phyloP scores from a whole-genome alignment of 2,888 invertebrate genomes.

The Lasioglossum oenotherae region DNA sequence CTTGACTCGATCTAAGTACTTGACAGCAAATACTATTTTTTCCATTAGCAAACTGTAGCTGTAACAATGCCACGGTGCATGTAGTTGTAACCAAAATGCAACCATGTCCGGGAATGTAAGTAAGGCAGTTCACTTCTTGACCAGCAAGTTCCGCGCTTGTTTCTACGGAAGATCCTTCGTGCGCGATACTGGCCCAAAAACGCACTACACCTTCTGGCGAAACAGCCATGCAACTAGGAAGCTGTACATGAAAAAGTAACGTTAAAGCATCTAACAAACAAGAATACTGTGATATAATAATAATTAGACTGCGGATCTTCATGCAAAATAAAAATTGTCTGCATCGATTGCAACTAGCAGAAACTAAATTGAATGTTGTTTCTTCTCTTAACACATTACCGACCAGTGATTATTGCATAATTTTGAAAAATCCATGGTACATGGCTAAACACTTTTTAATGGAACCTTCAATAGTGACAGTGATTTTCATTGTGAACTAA shows the following conservation, averaged over 20 bases:
- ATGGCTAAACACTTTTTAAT: no score
- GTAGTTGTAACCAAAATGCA: constrained; percentile 96
- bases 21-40: constrained; percentile 89
- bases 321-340: no score
- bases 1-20: constrained; percentile 90
- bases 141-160: constrained; percentile 94
- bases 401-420: no score
- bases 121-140: constrained; percentile 92
- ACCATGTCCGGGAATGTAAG: constrained; percentile 89
- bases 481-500: no score
- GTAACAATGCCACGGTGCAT: constrained; percentile 92
- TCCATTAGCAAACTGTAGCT: constrained; percentile 87
- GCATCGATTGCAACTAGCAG: no score
- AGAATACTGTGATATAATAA: background rate
- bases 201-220: constrained; percentile 96
- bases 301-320: no score
- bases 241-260: constrained; percentile 78
- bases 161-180: constrained; percentile 94
- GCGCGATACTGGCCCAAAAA: constrained; percentile 96
- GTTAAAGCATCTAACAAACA: background rate
- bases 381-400: no score
- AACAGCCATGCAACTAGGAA: constrained; percentile 95
- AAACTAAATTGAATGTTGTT: no score
- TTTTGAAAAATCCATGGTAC: no score
- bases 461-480: no score